Percentiles rank a stretch among this genome's conserved stretches.
These are phyloP conservation scores for Heliconius cydno DNA, from an alignment of 2,888 invertebrate species.

Conservation along the genomic window DNA sequence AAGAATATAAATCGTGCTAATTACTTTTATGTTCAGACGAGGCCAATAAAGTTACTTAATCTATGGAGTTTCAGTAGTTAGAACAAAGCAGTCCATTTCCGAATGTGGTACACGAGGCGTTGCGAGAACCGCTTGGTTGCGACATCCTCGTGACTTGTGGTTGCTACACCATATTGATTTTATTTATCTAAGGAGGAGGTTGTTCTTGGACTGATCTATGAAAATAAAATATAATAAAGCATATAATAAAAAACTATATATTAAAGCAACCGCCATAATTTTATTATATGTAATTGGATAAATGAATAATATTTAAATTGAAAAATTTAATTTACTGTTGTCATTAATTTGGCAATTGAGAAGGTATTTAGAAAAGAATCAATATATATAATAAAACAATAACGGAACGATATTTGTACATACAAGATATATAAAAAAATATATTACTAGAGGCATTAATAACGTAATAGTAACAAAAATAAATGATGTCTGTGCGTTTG, in stretches of 20 bases:
- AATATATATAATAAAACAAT: too few species aligned
- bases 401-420: too few species aligned
- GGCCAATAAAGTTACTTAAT: constrained; percentile 39
- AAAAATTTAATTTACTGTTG: neutral
- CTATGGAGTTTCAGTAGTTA: constrained; percentile 45
- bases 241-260: too few species aligned
- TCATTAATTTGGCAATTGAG: too few species aligned
- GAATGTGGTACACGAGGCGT: constrained; percentile 57
- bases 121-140: constrained; percentile 57
- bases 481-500: too few species aligned
- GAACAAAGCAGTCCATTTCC: constrained; percentile 59
- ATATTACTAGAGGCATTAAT: too few species aligned
- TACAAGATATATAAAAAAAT: too few species aligned
- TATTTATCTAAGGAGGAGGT: constrained; percentile 15
- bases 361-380: too few species aligned
- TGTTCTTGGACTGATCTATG: neutral
- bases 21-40: neutral
- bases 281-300: too few species aligned
- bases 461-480: too few species aligned
- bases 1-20: neutral
- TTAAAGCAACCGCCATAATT: neutral
- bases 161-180: constrained; percentile 40
- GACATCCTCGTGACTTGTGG: constrained; percentile 64
- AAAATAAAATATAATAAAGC: too few species aligned
- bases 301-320: neutral